Percentiles rank a stretch among this genome's conserved stretches.
Conservation (phyloP, 2,888 invertebrate genomes). For the Pheosia tremula region DNA sequence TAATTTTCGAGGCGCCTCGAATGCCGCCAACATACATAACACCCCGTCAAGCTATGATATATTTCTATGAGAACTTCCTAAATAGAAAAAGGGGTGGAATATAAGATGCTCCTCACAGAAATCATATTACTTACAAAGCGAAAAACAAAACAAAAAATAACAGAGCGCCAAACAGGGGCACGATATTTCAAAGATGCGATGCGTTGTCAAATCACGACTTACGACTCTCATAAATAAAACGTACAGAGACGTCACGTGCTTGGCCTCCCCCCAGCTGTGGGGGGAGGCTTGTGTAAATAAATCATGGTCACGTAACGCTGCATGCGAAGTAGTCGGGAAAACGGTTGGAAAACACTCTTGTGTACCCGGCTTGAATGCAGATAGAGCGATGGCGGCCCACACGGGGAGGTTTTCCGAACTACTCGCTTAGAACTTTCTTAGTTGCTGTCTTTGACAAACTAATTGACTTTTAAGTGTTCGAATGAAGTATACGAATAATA, state of each 20-base stretch:
- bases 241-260: conserved; percentile 49
- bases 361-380: conserved; percentile 62
- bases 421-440: background rate
- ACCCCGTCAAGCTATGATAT: background rate
- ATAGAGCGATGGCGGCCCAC: conserved; percentile 41
- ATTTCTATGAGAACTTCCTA: conserved; percentile 2
- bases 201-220: conserved; percentile 63
- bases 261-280: conserved; percentile 29
- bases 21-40: background rate
- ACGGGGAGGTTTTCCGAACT: conserved; percentile 29
- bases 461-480: no score
- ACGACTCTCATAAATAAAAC: conserved; percentile 58
- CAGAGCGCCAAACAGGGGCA: conserved; percentile 17
- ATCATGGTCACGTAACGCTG: conserved; percentile 58
- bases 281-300: conserved; percentile 56
- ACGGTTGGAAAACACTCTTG: conserved; percentile 75
- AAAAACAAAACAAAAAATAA: conserved; percentile 5
- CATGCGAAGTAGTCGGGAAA: conserved; percentile 63
- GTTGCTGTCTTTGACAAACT: no score
- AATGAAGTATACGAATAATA: no score
- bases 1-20: background rate
- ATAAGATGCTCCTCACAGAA: conserved; percentile 2
- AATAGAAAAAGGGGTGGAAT: conserved; percentile 2
- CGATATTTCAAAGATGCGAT: conserved; percentile 49
- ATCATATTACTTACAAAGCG: conserved; percentile 3